phyloP scores from a whole-genome alignment of 2,113 vertebrate genomes.

The Clarias gariepinus region DNA sequence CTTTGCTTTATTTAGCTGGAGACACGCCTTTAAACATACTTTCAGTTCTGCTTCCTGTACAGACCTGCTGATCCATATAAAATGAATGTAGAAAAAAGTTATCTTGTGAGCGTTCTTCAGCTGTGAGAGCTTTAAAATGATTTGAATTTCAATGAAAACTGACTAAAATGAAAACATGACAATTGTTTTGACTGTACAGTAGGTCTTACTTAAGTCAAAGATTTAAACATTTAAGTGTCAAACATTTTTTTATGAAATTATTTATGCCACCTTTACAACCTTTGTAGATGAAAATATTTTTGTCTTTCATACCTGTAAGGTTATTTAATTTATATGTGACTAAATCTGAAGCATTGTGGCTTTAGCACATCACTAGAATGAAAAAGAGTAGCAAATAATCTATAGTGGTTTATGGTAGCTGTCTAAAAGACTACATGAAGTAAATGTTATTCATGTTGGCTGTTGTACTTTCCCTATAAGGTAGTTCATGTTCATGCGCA shows the following conservation, averaged over 20 bases:
- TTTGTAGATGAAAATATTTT: background rate
- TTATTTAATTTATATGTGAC: background rate
- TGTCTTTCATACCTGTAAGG: background rate
- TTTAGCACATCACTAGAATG: background rate
- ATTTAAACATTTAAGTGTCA: no score
- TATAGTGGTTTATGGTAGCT: no score
- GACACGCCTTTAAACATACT: slow-evolving; percentile 2
- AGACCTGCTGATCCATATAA: background rate
- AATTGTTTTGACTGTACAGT: background rate
- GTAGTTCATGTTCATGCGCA: background rate
- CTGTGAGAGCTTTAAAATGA: background rate
- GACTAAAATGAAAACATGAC: background rate
- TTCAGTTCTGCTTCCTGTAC: slow-evolving; percentile 27
- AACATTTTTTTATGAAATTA: background rate
- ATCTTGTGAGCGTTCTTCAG: background rate
- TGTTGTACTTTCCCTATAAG: background rate
- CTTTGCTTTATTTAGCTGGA: background rate
- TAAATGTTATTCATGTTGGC: background rate
- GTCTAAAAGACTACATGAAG: background rate
- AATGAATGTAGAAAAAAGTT: background rate
- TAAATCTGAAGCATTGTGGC: background rate
- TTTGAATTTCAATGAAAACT: background rate
- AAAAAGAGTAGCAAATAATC: background rate
- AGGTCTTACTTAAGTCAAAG: background rate
- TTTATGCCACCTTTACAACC: background rate